These are phyloP conservation scores for Mirza zaza DNA, from an alignment of 2,113 vertebrate species.

Conservation along the genomic window DNA sequence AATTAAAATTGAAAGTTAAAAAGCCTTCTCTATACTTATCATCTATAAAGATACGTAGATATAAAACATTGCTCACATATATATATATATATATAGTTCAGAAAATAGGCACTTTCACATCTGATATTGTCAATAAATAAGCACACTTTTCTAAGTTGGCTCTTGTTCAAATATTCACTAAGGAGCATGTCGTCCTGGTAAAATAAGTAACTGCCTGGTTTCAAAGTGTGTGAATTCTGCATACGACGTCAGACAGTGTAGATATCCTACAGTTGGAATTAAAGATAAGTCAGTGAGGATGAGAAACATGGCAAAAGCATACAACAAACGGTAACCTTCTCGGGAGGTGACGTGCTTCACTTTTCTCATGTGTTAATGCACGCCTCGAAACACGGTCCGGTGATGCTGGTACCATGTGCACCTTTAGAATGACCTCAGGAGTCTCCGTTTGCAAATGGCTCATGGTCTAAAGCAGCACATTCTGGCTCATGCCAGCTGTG, in stretches of 20 bases:
- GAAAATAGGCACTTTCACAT: neutral
- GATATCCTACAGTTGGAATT: neutral
- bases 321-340: neutral
- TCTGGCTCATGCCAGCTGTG: neutral
- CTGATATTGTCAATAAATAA: neutral
- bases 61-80: neutral
- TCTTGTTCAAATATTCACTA: neutral
- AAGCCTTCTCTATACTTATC: neutral
- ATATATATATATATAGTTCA: neutral
- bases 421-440: neutral
- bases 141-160: neutral
- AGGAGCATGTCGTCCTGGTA: neutral
- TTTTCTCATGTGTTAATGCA: neutral
- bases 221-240: neutral
- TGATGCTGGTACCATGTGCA: neutral
- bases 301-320: fast-evolving
- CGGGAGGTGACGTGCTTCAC: neutral
- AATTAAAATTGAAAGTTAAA: neutral
- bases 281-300: neutral
- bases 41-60: neutral
- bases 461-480: neutral
- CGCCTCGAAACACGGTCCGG: neutral
- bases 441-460: neutral
- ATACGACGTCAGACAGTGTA: neutral
- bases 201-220: neutral